phyloP scores from a whole-genome alignment of 2,888 invertebrate genomes.

The Automeris io region DNA sequence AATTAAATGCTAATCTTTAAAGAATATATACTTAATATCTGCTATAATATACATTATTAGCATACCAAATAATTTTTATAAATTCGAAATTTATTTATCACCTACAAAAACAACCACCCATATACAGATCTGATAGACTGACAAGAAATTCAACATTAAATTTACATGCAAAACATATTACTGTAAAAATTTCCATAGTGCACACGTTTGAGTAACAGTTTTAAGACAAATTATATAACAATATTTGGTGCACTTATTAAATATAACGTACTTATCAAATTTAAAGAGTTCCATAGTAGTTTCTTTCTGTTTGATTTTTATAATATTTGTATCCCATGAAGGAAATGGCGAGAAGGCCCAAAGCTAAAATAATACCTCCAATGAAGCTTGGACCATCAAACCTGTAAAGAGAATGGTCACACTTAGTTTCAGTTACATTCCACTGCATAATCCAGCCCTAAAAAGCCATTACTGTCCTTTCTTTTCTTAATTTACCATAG shows the following conservation, averaged over 20 bases:
- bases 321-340: constrained; percentile 92
- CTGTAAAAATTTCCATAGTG: not conserved
- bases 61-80: constrained; percentile 20
- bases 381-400: constrained; percentile 88
- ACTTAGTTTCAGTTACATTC: too few species aligned
- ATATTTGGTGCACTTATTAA: constrained; percentile 1
- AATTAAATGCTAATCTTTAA: constrained; percentile 34
- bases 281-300: constrained; percentile 78
- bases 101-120: constrained; percentile 4
- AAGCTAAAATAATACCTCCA: constrained; percentile 90
- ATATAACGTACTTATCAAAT: not conserved
- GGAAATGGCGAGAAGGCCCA: constrained; percentile 87
- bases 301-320: constrained; percentile 88
- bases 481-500: too few species aligned
- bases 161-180: not conserved
- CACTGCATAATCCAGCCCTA: too few species aligned
- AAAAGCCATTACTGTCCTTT: too few species aligned
- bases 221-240: not conserved
- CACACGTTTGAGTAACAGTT: not conserved
- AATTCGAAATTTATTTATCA: constrained; percentile 17
- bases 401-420: constrained; percentile 61
- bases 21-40: constrained; percentile 11
- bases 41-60: constrained; percentile 13
- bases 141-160: not conserved
- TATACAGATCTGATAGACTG: not conserved